A percentile compares a stretch with the other conserved stretches of the same genome.
Conservation (phyloP, 2,888 invertebrate genomes). For the Apomyelois bistriatella region DNA sequence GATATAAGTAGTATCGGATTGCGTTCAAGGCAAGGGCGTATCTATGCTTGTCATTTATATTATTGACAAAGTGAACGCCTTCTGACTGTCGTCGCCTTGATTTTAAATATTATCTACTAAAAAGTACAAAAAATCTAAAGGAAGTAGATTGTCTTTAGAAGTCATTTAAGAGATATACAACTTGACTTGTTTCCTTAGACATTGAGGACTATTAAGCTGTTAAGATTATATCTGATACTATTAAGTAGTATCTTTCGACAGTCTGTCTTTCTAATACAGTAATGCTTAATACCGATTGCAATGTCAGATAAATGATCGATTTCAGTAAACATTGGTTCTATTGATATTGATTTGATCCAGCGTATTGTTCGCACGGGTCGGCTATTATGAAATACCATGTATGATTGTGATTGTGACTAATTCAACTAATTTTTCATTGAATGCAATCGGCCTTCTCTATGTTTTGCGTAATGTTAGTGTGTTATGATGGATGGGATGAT, state of each 20-base stretch:
- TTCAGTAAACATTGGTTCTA: neutral
- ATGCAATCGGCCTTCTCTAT: slow-evolving; percentile 38
- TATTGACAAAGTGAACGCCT: slow-evolving; percentile 22
- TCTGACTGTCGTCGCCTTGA: slow-evolving; percentile 14
- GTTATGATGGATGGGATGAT: slow-evolving; percentile 1
- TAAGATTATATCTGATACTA: slow-evolving; percentile 1
- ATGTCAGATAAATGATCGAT: slow-evolving; percentile 1
- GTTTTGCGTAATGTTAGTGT: slow-evolving; percentile 13
- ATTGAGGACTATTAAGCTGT: slow-evolving; percentile 5
- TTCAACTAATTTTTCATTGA: slow-evolving; percentile 43
- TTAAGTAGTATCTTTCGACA: neutral
- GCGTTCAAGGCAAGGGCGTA: slow-evolving; percentile 41
- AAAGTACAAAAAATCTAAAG: neutral
- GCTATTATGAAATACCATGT: slow-evolving; percentile 37
- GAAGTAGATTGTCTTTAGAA: neutral
- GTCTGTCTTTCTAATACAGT: neutral
- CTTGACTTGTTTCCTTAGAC: neutral
- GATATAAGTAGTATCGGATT: slow-evolving; percentile 27
- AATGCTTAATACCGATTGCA: slow-evolving; percentile 1
- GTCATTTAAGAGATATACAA: neutral
- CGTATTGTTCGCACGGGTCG: slow-evolving; percentile 7
- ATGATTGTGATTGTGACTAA: slow-evolving; percentile 35
- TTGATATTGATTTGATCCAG: slow-evolving; percentile 1
- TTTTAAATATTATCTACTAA: neutral
- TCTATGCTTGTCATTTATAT: slow-evolving; percentile 20